These are phyloP conservation scores for Drosophila peninsularis DNA, from an alignment of 2,888 invertebrate genomes.

Conservation along the genomic window DNA sequence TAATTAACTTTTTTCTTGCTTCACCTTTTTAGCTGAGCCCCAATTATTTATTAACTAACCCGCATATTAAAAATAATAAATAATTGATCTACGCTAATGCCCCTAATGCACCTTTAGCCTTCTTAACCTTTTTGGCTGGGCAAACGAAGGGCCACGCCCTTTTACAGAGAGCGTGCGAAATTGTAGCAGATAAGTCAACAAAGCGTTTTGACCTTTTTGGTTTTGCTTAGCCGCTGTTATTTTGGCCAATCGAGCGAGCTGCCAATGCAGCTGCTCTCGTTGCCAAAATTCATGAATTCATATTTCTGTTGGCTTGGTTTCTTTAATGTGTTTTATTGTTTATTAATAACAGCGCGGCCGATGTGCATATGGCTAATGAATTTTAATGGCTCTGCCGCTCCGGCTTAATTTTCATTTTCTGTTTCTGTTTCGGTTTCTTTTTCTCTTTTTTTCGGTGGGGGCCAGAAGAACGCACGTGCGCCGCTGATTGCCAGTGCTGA, in stretches of 20 bases:
- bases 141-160: constrained; percentile 33
- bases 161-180: constrained; percentile 49
- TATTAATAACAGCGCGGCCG: constrained; percentile 57
- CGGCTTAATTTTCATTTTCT: constrained; percentile 26
- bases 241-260: constrained; percentile 18
- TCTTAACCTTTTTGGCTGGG: constrained; percentile 28
- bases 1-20: no score
- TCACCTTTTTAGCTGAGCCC: not conserved
- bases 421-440: not conserved
- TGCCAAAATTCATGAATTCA: constrained; percentile 20
- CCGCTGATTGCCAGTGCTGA: constrained; percentile 36
- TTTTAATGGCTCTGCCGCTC: constrained; percentile 60
- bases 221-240: constrained; percentile 1
- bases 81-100: constrained; percentile 9
- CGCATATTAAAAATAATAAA: not conserved
- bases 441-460: constrained; percentile 6
- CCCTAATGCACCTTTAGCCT: not conserved
- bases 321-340: constrained; percentile 45
- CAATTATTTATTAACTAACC: not conserved
- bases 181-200: constrained; percentile 15
- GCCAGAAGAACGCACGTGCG: constrained; percentile 46
- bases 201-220: constrained; percentile 19
- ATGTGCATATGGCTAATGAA: constrained; percentile 69
- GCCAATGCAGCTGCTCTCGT: constrained; percentile 42
- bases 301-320: constrained; percentile 24